A percentile compares a stretch with the other conserved stretches of the same genome.
phyloP scores from a whole-genome alignment of 2,113 vertebrate species.

The Nicator chloris region DNA sequence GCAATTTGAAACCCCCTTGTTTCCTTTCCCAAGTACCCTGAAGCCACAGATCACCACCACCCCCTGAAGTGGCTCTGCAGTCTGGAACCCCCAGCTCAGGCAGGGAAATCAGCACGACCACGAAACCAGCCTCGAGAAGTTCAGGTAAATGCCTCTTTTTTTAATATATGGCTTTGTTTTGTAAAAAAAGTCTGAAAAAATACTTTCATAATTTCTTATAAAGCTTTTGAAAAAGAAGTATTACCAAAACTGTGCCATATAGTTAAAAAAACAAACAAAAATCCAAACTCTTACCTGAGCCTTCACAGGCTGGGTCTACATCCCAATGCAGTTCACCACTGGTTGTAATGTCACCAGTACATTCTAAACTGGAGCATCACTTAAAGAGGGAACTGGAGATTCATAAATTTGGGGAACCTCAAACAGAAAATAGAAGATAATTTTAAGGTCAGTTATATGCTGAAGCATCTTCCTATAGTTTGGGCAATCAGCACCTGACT shows the following conservation, averaged over 20 bases:
- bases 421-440: conserved; percentile 69
- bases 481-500: background rate
- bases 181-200: conserved; percentile 51
- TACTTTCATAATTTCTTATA: background rate
- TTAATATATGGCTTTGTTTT: conserved; percentile 78
- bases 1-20: background rate
- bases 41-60: background rate
- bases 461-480: background rate
- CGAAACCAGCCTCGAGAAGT: conserved; percentile 31
- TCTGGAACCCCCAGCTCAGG: background rate
- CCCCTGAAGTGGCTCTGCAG: conserved; percentile 17
- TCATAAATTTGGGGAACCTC: conserved; percentile 70
- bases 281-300: conserved; percentile 73
- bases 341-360: conserved; percentile 64
- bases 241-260: conserved; percentile 75
- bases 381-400: conserved; percentile 71
- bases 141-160: conserved; percentile 71
- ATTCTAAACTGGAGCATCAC: conserved; percentile 68
- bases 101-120: background rate
- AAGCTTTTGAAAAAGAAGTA: conserved; percentile 45
- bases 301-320: conserved; percentile 68
- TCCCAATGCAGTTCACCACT: conserved; percentile 68
- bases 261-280: conserved; percentile 73
- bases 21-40: background rate
- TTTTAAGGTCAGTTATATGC: conserved; percentile 43